Percentiles rank a stretch among this genome's conserved stretches.
These are phyloP conservation scores for Petrocephalus microphthalmus DNA, from an alignment of 2,113 vertebrate species.

Conservation along the genomic window DNA sequence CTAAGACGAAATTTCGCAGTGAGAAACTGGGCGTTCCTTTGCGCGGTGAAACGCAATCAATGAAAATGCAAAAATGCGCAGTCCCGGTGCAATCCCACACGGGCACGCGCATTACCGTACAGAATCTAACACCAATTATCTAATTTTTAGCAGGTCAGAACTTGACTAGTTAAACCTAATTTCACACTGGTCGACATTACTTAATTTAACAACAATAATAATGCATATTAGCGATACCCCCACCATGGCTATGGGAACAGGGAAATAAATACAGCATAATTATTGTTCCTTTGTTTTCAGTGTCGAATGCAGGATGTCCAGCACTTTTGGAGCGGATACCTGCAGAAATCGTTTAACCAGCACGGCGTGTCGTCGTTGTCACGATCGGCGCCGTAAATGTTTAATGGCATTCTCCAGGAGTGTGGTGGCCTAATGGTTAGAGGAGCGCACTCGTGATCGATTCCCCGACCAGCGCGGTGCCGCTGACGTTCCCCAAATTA, in stretches of 20 bases:
- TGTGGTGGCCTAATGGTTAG: background rate
- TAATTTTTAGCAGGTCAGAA: background rate
- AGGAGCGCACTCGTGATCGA: too few relatives aligned
- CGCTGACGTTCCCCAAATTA: too few relatives aligned
- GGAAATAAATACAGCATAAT: background rate
- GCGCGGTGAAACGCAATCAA: background rate
- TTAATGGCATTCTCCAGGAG: background rate
- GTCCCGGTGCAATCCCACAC: background rate
- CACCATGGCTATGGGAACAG: background rate
- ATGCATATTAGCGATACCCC: background rate
- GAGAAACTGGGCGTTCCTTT: background rate
- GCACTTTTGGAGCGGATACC: background rate
- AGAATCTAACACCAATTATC: background rate
- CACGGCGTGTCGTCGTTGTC: background rate
- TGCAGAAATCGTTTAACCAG: background rate
- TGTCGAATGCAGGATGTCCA: background rate
- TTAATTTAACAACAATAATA: conserved; percentile 2
- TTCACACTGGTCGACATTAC: background rate
- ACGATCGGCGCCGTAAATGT: background rate
- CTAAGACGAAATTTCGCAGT: background rate
- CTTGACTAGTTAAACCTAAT: conserved; percentile 5
- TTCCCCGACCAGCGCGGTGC: too few relatives aligned
- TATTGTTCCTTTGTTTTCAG: background rate
- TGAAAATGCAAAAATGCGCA: conserved; percentile 11
- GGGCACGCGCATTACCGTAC: background rate